Evolutionary conservation across 2,113 vertebrate genomes (phyloP).

Genomic region (Xenopus laevis): DNA sequence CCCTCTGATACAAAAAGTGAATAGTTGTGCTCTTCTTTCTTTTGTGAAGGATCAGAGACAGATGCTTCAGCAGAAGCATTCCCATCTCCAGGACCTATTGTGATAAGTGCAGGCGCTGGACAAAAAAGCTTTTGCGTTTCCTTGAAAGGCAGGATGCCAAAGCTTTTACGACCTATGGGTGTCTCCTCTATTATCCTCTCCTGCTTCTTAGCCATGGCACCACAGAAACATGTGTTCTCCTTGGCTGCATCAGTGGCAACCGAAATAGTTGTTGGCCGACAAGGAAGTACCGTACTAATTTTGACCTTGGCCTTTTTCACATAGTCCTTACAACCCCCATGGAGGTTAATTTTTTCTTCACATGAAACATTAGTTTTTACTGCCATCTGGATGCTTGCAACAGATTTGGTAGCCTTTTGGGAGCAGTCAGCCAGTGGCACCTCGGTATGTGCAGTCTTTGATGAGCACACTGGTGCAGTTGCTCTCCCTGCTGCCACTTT

Average conservation of each 20-base stretch:
- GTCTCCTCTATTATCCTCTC: constrained; percentile 72
- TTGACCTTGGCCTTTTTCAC: constrained; percentile 94
- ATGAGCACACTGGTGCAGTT: constrained; percentile 72
- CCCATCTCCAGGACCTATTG: constrained; percentile 60
- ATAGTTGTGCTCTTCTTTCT: constrained; percentile 97
- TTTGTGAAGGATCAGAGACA: constrained; percentile 75
- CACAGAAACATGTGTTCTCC: constrained; percentile 73
- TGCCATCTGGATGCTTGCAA: constrained; percentile 87
- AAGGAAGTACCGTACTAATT: constrained; percentile 69
- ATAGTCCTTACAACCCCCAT: constrained; percentile 80
- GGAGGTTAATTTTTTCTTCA: constrained; percentile 68
- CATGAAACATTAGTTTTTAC: constrained; percentile 75
- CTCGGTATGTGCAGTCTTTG: constrained; percentile 74
- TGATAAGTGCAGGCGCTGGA: constrained; percentile 63
- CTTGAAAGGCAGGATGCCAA: constrained; percentile 70
- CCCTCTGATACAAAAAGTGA: constrained; percentile 87
- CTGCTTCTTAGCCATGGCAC: constrained; percentile 63
- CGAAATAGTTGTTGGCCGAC: constrained; percentile 60
- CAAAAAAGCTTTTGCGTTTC: constrained; percentile 70
- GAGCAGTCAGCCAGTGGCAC: constrained; percentile 72
- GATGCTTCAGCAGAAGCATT: constrained; percentile 65
- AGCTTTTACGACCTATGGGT: constrained; percentile 52
- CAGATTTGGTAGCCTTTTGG: constrained; percentile 82
- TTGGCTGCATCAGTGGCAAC: constrained; percentile 62
- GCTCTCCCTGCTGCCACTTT: constrained; percentile 69